Percentiles rank a stretch among this genome's conserved stretches.
Evolutionary conservation across 2,113 vertebrate species (phyloP).

Genomic region (Panthera tigris): DNA sequence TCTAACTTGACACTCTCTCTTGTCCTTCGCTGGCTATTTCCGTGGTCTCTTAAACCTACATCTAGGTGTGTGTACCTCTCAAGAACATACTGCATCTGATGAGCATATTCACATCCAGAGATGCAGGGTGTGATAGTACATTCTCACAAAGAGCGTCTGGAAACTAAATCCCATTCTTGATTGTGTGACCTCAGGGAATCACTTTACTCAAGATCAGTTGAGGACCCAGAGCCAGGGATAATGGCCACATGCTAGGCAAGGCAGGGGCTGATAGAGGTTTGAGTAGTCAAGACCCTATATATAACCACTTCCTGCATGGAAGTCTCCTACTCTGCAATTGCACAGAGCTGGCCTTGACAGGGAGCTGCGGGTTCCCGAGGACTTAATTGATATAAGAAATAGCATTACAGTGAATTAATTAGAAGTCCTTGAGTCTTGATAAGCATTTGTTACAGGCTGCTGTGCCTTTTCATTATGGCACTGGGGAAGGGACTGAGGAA

Average conservation of each 20-base stretch:
- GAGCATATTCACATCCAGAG: background rate
- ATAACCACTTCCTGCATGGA: background rate
- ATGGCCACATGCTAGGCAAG: background rate
- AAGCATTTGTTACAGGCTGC: constrained; percentile 50
- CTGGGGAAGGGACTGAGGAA: background rate
- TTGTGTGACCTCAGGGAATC: background rate
- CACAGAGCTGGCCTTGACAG: background rate
- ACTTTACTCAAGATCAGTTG: background rate
- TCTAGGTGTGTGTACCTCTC: background rate
- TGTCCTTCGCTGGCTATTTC: background rate
- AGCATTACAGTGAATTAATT: constrained; percentile 62
- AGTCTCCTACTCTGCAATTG: background rate
- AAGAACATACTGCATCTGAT: background rate
- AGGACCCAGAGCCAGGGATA: background rate
- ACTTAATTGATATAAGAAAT: constrained; percentile 60
- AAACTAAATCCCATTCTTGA: background rate
- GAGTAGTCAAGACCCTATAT: background rate
- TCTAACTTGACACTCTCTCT: background rate
- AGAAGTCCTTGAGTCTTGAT: constrained; percentile 57
- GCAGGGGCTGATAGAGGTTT: background rate
- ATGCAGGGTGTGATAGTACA: background rate
- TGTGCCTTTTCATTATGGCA: constrained; percentile 28
- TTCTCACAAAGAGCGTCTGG: background rate
- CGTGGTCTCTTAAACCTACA: background rate
- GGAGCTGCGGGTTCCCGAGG: background rate